A percentile compares a stretch with the other conserved stretches of the same genome.
Evolutionary conservation across 2,797 vertebrate genomes (phyloP).

Genomic region (Myioborus melanocephalus): DNA sequence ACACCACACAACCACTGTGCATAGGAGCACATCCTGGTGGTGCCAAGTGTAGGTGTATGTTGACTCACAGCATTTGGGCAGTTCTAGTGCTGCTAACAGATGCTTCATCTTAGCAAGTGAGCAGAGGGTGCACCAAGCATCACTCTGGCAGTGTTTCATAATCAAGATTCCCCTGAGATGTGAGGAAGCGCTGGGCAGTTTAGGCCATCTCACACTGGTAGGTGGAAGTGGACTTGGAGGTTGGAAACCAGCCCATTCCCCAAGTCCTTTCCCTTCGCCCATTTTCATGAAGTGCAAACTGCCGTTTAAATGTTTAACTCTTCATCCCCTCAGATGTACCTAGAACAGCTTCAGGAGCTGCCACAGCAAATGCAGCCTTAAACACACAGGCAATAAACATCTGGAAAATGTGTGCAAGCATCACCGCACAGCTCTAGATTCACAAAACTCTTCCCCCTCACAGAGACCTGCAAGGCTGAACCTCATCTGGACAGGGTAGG

Average conservation of each 20-base stretch:
- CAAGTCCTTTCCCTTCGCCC: background rate
- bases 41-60: background rate
- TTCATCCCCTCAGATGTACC: background rate
- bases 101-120: background rate
- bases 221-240: background rate
- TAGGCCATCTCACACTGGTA: background rate
- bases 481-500: background rate
- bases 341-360: background rate
- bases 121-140: fast-evolving
- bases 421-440: background rate
- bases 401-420: background rate
- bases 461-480: background rate
- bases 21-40: background rate
- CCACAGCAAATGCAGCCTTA: background rate
- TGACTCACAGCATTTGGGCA: background rate
- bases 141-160: background rate
- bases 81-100: background rate
- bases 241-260: background rate
- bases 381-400: background rate
- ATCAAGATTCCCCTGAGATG: background rate
- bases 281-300: background rate
- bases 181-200: fast-evolving
- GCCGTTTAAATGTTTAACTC: background rate
- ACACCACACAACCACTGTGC: background rate
- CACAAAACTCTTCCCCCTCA: background rate